Conservation (phyloP, 2,113 vertebrate species). For the Cygnus atratus region DNA sequence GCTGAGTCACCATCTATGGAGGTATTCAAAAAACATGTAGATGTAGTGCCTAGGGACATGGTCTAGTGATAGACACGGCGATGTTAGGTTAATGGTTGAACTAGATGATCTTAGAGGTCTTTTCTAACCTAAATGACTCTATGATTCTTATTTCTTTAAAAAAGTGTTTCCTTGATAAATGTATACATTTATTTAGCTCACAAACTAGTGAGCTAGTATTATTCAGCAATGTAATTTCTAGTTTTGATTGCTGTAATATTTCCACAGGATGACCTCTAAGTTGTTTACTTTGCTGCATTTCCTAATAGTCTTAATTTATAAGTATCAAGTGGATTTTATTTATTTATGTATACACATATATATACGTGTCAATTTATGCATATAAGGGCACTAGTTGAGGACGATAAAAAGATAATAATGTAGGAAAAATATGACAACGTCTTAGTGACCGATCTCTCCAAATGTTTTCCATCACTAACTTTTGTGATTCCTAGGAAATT, state of each 20-base stretch:
- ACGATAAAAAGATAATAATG: not conserved
- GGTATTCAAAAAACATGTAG: too few relatives aligned
- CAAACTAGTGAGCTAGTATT: not conserved
- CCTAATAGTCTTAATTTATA: not conserved
- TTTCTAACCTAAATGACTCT: too few relatives aligned
- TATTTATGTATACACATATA: too few relatives aligned
- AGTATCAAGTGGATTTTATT: not conserved
- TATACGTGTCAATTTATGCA: not conserved
- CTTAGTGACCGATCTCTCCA: not conserved
- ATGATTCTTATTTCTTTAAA: not conserved
- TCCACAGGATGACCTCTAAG: not conserved
- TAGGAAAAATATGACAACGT: not conserved
- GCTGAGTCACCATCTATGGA: too few relatives aligned
- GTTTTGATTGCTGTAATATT: not conserved
- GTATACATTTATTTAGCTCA: not conserved
- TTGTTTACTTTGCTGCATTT: not conserved
- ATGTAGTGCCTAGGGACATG: too few relatives aligned
- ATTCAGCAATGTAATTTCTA: not conserved
- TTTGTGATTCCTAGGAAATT: not conserved
- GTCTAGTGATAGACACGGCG: too few relatives aligned
- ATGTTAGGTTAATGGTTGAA: too few relatives aligned
- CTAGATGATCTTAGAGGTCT: too few relatives aligned
- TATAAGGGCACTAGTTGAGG: not conserved
- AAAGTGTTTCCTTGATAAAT: not conserved
- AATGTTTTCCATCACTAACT: not conserved